Conservation (phyloP, 2,888 invertebrate species). For the Scaptomyza parva region DNA sequence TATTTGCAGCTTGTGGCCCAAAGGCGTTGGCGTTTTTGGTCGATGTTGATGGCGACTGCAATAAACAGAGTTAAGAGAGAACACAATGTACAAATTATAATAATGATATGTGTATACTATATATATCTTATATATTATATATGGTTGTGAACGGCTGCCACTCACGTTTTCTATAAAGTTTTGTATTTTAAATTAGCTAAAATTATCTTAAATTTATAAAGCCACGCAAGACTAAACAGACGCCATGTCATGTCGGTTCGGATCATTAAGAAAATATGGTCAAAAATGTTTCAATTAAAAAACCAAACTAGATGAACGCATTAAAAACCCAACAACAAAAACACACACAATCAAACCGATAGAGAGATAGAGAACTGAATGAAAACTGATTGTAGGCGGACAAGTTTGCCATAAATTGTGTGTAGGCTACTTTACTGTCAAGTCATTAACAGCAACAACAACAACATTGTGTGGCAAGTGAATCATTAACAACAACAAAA, state of each 20-base stretch:
- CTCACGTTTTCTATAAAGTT: conserved; percentile 31
- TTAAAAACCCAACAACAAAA: conserved; percentile 34
- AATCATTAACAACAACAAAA: conserved; percentile 69
- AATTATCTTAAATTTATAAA: conserved; percentile 62
- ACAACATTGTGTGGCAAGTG: conserved; percentile 52
- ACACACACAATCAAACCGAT: conserved; percentile 12
- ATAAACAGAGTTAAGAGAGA: conserved; percentile 57
- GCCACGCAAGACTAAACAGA: conserved; percentile 47
- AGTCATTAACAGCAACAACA: conserved; percentile 66
- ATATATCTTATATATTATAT: conserved; percentile 20
- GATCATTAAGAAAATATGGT: conserved; percentile 78
- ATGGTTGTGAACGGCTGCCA: conserved; percentile 5
- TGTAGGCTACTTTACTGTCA: conserved; percentile 78
- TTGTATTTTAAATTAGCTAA: conserved; percentile 71
- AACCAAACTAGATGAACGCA: conserved; percentile 60
- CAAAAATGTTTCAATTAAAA: conserved; percentile 79
- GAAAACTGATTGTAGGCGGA: conserved; percentile 77
- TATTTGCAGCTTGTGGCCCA: conserved; percentile 75
- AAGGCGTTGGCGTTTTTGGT: conserved; percentile 70
- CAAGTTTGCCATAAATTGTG: conserved; percentile 79
- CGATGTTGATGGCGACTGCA: conserved; percentile 63
- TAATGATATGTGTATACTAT: conserved; percentile 54
- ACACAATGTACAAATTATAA: conserved; percentile 71
- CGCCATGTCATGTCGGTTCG: conserved; percentile 76
- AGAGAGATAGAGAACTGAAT: conserved; percentile 46